A percentile compares a stretch with the other conserved stretches of the same genome.
phyloP scores from a whole-genome alignment of 2,113 vertebrate species.

The Sphaerodactylus townsendi region DNA sequence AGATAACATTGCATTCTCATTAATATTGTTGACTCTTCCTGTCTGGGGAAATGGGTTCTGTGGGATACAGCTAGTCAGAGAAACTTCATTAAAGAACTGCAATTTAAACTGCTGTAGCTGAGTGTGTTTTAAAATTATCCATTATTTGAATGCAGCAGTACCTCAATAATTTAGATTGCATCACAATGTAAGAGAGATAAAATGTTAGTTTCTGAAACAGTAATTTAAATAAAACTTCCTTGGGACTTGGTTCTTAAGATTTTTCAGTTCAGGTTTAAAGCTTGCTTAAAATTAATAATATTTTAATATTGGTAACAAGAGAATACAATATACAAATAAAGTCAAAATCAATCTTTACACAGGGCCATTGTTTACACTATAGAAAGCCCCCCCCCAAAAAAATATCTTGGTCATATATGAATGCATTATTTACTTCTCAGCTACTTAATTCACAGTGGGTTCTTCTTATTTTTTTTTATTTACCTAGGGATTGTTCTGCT shows the following conservation, averaged over 20 bases:
- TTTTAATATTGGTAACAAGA: too few relatives aligned
- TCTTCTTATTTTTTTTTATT: too few relatives aligned
- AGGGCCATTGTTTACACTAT: too few relatives aligned
- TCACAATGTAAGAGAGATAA: neutral
- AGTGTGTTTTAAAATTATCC: neutral
- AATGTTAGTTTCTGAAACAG: neutral
- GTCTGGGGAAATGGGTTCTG: constrained; percentile 4
- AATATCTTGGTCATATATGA: too few relatives aligned
- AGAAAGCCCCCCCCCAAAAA: too few relatives aligned
- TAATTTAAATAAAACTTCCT: neutral
- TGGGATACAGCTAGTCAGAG: constrained; percentile 6
- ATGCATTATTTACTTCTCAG: too few relatives aligned
- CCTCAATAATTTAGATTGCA: neutral
- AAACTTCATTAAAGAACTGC: neutral
- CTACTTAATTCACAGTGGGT: too few relatives aligned
- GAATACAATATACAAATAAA: too few relatives aligned
- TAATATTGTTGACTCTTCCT: neutral
- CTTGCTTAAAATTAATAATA: too few relatives aligned
- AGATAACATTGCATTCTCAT: constrained; percentile 28
- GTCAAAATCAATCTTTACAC: too few relatives aligned
- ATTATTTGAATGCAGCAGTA: neutral
- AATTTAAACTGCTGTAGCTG: neutral
- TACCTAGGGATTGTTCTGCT: too few relatives aligned
- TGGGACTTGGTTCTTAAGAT: neutral
- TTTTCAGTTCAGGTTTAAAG: neutral